Evolutionary conservation across 1,140 invertebrate species (phyloP), one percentile per base, ranked within the genome.

Genomic region (Drosophila obscura): DNA sequence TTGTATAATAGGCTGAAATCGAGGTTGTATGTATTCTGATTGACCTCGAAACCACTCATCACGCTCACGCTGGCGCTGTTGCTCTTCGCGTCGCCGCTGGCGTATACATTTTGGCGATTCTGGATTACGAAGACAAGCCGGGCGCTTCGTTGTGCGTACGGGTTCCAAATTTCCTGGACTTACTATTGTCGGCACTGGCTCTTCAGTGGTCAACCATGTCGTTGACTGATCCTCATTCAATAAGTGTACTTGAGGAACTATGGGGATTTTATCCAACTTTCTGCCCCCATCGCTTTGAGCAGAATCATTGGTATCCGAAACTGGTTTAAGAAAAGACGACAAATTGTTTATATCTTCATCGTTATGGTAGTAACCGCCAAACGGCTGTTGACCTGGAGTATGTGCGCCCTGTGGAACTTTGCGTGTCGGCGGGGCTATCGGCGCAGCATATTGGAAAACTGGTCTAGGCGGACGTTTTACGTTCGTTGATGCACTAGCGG

Each of bases 31-130:
- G 57, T 80, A 90, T 57, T 89, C 76, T 0, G 82, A 66, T 55
- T 89, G 89, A 22, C 85, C 83, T 16, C 90, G 73, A 41, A 91
- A 75, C 75, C 81, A 83, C 55, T 88, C 83, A 31, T 90, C 89
- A 8, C 89, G 87, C 50, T 90, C 82, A 0, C 80, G 66, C 51
- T 90, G 82, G 1, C 89, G 55, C 22, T 90, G 85, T 22, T 87
- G 87, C 52, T 90, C 84, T 31, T 91, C 88, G 2, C 79, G 72
- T 41, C 79, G 83, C 0, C 87, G 81, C 22, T 91, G 88, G 3
- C 84, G 72, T 31, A 84, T 72, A 11, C 88, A 90, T 46, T 90
- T 91, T 4, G 75, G 68, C 0, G 89, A 83, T 2, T 91, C 89
- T 1, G 85, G 84, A 71, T 91, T 91, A 11, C 89, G 75, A 43